Conservation (phyloP, 2,797 vertebrate genomes). For the Buphagus erythrorhynchus region DNA sequence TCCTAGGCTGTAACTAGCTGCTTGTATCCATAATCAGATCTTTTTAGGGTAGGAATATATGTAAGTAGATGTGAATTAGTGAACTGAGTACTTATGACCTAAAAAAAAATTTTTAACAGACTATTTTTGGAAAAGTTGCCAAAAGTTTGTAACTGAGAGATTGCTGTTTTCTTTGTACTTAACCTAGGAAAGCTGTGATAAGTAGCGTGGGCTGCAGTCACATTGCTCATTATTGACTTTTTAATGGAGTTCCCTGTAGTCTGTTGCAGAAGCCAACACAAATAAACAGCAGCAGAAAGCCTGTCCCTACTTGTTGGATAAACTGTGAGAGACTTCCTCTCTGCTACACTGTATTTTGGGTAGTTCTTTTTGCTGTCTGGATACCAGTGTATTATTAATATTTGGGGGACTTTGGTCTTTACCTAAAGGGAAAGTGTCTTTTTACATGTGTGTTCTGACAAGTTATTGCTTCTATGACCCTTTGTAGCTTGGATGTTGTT, state of each 20-base stretch:
- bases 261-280: constrained; percentile 24
- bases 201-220: constrained; percentile 12
- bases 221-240: constrained; percentile 46
- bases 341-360: background rate
- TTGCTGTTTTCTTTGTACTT: constrained; percentile 30
- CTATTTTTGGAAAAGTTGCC: background rate
- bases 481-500: background rate
- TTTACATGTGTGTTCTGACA: background rate
- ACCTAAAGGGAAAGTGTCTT: background rate
- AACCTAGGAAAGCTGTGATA: constrained; percentile 20
- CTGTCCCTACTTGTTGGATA: background rate
- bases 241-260: constrained; percentile 51
- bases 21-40: background rate
- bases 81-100: background rate
- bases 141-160: background rate
- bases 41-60: background rate
- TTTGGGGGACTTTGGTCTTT: background rate
- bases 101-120: background rate
- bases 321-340: background rate
- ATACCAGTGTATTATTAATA: background rate
- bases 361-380: background rate
- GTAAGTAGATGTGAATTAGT: background rate
- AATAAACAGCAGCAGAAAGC: constrained; percentile 36
- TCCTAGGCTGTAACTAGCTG: background rate
- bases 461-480: background rate